A percentile compares a stretch with the other conserved stretches of the same genome.
Conservation (phyloP, 2,797 vertebrate species). For the Melanogrammus aeglefinus region DNA sequence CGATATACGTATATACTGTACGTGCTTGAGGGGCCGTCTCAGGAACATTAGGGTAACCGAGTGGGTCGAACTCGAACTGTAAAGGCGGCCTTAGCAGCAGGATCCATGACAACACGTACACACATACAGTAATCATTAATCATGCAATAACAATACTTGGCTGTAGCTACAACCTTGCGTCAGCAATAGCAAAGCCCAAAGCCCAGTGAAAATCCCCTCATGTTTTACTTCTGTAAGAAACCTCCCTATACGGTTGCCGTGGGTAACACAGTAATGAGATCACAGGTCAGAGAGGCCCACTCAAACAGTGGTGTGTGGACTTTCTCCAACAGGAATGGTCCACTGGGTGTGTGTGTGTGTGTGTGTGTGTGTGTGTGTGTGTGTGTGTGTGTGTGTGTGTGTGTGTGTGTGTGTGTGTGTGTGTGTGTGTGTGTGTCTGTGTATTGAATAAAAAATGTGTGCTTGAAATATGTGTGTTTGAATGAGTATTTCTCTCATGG, state of each 20-base stretch:
- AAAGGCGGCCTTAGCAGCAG: no score
- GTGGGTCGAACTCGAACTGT: no score
- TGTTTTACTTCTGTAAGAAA: slow-evolving; percentile 12
- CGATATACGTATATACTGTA: no score
- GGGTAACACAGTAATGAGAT: slow-evolving; percentile 15
- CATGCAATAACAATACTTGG: neutral
- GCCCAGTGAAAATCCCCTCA: neutral
- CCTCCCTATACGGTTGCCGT: neutral
- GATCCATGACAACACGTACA: neutral
- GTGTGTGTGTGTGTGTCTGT: neutral
- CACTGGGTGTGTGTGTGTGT: neutral
- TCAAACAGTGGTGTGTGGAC: neutral
- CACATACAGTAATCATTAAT: neutral
- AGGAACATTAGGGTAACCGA: no score
- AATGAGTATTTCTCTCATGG: slow-evolving; percentile 1
- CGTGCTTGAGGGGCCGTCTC: no score
- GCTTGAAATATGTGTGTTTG: slow-evolving; percentile 11
- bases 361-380: neutral
- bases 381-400: slow-evolving; percentile 22
- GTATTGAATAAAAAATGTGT: neutral
- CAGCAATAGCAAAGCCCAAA: neutral
- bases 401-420: slow-evolving; percentile 5
- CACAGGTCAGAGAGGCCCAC: slow-evolving; percentile 6
- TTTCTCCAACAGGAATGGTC: slow-evolving; percentile 1
- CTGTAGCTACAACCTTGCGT: neutral